Conservation (phyloP, 2,113 vertebrate species). For the Nanorana parkeri region DNA sequence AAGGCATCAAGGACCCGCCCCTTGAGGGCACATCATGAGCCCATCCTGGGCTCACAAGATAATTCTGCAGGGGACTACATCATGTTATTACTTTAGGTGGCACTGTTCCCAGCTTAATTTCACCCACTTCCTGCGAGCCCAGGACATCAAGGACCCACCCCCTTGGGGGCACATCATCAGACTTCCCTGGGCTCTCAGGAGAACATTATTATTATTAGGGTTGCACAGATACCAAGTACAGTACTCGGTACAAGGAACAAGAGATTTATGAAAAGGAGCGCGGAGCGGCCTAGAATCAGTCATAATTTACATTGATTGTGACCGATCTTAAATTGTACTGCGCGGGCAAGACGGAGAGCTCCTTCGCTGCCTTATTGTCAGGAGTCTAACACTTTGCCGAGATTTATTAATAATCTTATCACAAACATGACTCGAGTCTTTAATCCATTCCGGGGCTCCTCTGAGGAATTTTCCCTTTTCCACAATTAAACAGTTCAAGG, state of each 20-base stretch:
- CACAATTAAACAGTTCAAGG: conserved; percentile 85
- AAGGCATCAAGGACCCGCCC: too few species aligned
- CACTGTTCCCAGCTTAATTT: too few species aligned
- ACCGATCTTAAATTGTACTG: conserved; percentile 89
- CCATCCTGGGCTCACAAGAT: too few species aligned
- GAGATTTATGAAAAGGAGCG: conserved; percentile 83
- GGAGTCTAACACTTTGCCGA: conserved; percentile 84
- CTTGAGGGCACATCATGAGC: too few species aligned
- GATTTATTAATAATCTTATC: conserved; percentile 95
- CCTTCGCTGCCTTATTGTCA: conserved; percentile 86
- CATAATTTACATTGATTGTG: conserved; percentile 89
- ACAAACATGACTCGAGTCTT: conserved; percentile 93
- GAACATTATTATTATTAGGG: too few species aligned
- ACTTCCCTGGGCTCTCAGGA: too few species aligned
- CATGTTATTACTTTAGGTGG: too few species aligned
- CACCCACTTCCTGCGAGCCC: too few species aligned
- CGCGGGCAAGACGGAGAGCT: conserved; percentile 84
- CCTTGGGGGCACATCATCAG: too few species aligned
- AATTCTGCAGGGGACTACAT: too few species aligned
- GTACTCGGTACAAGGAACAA: conserved; percentile 85
- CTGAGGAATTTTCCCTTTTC: conserved; percentile 82
- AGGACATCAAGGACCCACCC: too few species aligned
- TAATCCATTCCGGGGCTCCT: conserved; percentile 89
- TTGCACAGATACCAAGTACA: too few species aligned
- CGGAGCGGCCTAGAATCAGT: conserved; percentile 80